These are phyloP conservation scores for Phrynocephalus guinanensis DNA, from an alignment of 2,797 vertebrate genomes.

Conservation along the genomic window DNA sequence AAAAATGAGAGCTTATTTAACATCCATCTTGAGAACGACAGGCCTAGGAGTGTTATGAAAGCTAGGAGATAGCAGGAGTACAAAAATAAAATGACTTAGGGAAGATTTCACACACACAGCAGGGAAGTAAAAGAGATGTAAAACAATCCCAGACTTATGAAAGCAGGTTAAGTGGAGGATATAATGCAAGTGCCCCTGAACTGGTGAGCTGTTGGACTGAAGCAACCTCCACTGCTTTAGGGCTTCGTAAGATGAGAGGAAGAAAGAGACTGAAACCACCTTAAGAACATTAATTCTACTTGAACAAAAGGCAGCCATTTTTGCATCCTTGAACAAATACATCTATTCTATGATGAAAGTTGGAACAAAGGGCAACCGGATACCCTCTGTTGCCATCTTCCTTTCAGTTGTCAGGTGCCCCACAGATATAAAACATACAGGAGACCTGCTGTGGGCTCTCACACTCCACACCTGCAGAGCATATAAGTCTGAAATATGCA, in stretches of 20 bases:
- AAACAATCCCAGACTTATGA: constrained; percentile 19
- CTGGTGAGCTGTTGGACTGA: background rate
- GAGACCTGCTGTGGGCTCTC: background rate
- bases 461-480: background rate
- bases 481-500: background rate
- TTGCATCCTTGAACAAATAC: constrained; percentile 11
- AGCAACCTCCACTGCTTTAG: background rate
- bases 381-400: background rate
- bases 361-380: background rate
- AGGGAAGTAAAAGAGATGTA: constrained; percentile 17
- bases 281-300: background rate
- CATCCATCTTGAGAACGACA: constrained; percentile 36
- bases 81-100: constrained; percentile 45
- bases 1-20: constrained; percentile 39
- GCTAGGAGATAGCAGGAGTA: background rate
- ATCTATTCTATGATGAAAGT: background rate
- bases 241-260: background rate
- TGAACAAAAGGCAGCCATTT: background rate
- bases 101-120: constrained; percentile 10
- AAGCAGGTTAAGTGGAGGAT: constrained; percentile 16
- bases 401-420: background rate
- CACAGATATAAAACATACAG: background rate
- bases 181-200: background rate
- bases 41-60: background rate
- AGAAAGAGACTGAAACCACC: background rate